Percentiles rank a stretch among this genome's conserved stretches.
Conservation (phyloP, 2,888 invertebrate species). For the Leptothorax acervorum region DNA sequence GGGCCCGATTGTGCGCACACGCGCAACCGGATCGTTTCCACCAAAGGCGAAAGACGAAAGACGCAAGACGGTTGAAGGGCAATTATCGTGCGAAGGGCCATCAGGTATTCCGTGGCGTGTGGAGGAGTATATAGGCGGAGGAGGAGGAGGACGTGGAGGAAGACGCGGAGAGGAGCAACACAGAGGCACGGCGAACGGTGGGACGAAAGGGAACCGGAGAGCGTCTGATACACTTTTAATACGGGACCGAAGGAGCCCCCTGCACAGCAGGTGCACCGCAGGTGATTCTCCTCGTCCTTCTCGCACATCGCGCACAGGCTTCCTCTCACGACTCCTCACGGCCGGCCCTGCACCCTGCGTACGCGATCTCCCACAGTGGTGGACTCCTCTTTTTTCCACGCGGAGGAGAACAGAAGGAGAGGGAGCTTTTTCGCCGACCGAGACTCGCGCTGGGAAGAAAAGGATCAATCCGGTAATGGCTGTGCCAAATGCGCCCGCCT, state of each 20-base stretch:
- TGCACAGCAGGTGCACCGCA: conserved; percentile 85
- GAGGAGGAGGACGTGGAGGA: conserved; percentile 39
- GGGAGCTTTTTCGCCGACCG: conserved; percentile 52
- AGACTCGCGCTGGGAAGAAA: conserved; percentile 10
- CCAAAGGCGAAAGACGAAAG: conserved; percentile 40
- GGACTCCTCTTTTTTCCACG: conserved; percentile 64
- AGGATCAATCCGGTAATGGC: conserved; percentile 58
- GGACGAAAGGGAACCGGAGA: conserved; percentile 36
- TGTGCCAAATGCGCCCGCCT: conserved; percentile 38
- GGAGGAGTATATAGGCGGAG: conserved; percentile 49
- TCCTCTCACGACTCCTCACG: conserved; percentile 73
- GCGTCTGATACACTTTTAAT: conserved; percentile 80
- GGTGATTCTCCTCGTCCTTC: conserved; percentile 83
- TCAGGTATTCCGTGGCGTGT: conserved; percentile 57
- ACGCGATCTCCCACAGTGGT: conserved; percentile 76
- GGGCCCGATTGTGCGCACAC: conserved; percentile 39
- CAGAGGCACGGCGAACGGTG: conserved; percentile 22
- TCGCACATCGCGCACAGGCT: conserved; percentile 67
- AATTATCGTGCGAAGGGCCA: conserved; percentile 63
- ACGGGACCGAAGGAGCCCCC: conserved; percentile 81
- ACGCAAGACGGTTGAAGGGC: conserved; percentile 56
- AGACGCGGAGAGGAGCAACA: conserved; percentile 18
- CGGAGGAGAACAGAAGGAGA: conserved; percentile 58
- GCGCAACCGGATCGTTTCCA: conserved; percentile 57
- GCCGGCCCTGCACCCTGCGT: conserved; percentile 68